phyloP scores from a whole-genome alignment of 2,888 invertebrate genomes.

The Philhelius pedissequus region DNA sequence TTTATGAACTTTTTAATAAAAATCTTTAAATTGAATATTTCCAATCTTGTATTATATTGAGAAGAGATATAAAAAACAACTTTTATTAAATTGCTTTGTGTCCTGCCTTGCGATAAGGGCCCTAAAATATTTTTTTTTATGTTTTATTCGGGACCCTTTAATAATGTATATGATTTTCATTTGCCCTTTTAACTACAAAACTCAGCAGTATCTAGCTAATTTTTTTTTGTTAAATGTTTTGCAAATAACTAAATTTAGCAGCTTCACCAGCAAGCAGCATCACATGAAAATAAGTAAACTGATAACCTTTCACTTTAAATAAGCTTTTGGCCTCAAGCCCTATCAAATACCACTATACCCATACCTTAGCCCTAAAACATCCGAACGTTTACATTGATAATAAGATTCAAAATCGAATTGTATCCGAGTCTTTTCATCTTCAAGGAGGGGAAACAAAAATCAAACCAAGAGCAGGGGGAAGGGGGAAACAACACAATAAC shows the following conservation, averaged over 20 bases:
- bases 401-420: constrained; percentile 64
- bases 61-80: not conserved
- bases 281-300: constrained; percentile 40
- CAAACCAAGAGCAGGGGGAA: not conserved
- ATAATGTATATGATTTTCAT: constrained; percentile 41
- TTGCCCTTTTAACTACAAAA: constrained; percentile 18
- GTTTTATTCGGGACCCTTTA: constrained; percentile 4
- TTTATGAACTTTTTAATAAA: constrained; percentile 34
- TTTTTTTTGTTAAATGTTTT: constrained; percentile 30
- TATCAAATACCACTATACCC: not conserved
- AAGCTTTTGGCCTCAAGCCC: constrained; percentile 13
- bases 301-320: constrained; percentile 61
- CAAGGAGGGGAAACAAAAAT: constrained; percentile 12
- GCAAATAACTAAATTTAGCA: constrained; percentile 53
- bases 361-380: not conserved
- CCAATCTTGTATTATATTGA: constrained; percentile 19
- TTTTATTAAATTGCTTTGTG: not conserved
- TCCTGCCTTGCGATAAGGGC: not conserved
- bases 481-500: not conserved
- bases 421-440: constrained; percentile 45
- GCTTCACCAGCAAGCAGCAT: constrained; percentile 14
- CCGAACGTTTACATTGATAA: constrained; percentile 29
- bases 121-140: not conserved
- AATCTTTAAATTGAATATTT: constrained; percentile 40
- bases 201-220: constrained; percentile 33